These are phyloP conservation scores for Desmodus rotundus DNA, from an alignment of 2,113 vertebrate genomes.

Conservation along the genomic window DNA sequence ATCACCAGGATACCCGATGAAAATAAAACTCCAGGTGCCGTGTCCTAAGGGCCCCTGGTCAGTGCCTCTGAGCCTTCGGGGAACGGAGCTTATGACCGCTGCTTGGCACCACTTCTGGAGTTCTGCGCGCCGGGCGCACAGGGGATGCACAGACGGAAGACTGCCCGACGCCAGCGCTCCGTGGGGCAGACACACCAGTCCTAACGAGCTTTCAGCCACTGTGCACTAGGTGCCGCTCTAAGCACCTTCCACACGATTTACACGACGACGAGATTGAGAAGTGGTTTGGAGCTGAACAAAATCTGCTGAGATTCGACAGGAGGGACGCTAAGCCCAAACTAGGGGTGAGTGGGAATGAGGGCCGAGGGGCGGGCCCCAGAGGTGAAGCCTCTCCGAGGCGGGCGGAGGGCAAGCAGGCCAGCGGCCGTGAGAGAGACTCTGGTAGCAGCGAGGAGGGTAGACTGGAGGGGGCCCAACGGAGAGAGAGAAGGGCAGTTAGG, in stretches of 20 bases:
- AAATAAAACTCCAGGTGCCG: not conserved
- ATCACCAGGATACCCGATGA: not conserved
- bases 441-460: not conserved
- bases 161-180: not conserved
- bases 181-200: not conserved
- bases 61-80: not conserved
- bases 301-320: not conserved
- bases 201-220: not conserved
- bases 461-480: not conserved
- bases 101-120: not conserved
- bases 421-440: not conserved
- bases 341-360: not conserved
- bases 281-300: not conserved
- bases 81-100: not conserved
- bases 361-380: not conserved
- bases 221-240: not conserved
- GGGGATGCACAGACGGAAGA: not conserved
- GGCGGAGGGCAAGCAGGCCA: no score
- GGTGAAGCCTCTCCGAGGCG: no score
- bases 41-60: not conserved
- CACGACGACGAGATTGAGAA: not conserved
- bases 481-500: not conserved
- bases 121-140: not conserved
- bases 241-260: not conserved
- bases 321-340: not conserved